These are phyloP conservation scores for Silurus aristotelis DNA, from an alignment of 2,797 vertebrate genomes.

Conservation along the genomic window DNA sequence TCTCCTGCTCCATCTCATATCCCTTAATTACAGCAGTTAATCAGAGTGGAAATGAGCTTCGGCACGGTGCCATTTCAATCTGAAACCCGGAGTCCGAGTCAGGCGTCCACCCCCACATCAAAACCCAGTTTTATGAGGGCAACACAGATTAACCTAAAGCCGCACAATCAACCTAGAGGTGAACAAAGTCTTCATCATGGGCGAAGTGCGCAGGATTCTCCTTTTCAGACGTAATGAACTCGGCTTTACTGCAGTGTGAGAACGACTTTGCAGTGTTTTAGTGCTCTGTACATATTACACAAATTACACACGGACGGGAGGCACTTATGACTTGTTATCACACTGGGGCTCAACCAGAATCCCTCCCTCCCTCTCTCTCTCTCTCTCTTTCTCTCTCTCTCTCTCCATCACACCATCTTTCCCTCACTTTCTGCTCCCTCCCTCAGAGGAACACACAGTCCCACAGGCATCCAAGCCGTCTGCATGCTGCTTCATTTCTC, in stretches of 20 bases:
- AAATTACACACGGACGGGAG: constrained; percentile 1
- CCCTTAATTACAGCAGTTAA: constrained; percentile 79
- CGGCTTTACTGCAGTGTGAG: background rate
- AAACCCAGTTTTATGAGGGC: constrained; percentile 47
- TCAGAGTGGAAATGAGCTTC: constrained; percentile 77
- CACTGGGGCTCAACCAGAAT: constrained; percentile 6
- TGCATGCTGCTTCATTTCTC: constrained; percentile 76
- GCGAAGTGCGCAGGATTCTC: background rate
- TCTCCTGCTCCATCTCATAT: constrained; percentile 65
- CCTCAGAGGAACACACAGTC: constrained; percentile 68
- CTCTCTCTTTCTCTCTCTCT: constrained; percentile 52
- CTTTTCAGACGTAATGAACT: constrained; percentile 18
- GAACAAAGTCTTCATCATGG: constrained; percentile 32
- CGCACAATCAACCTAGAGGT: constrained; percentile 11
- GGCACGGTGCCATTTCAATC: constrained; percentile 65
- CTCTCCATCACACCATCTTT: constrained; percentile 59
- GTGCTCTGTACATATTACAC: constrained; percentile 9
- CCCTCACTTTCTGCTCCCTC: constrained; percentile 53
- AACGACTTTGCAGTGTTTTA: background rate
- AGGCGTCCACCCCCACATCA: constrained; percentile 59
- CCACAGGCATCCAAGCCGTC: constrained; percentile 67
- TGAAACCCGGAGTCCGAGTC: constrained; percentile 62
- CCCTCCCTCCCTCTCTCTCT: constrained; percentile 19
- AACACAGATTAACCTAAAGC: constrained; percentile 45
- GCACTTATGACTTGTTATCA: constrained; percentile 43